These are phyloP conservation scores for Himalopsyche phryganea DNA, from an alignment of 1,140 invertebrate genomes.

Conservation along the genomic window DNA sequence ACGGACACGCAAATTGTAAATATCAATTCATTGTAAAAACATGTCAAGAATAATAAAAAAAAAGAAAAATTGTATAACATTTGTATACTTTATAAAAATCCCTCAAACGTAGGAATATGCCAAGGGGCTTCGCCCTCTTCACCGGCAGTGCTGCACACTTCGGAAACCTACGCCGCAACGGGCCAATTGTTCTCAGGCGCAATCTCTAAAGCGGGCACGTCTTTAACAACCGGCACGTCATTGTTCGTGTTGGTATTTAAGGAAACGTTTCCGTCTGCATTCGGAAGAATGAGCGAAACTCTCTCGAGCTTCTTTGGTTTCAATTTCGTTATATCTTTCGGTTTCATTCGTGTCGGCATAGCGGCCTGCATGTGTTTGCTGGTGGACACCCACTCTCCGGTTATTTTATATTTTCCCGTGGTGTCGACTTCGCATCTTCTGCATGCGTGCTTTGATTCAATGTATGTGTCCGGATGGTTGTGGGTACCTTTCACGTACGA, in stretches of 20 bases:
- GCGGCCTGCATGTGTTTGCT: not conserved
- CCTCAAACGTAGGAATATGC: slow-evolving; percentile 26
- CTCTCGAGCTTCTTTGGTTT: slow-evolving; percentile 4
- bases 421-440: slow-evolving; percentile 49
- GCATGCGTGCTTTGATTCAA: slow-evolving; percentile 47
- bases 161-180: not conserved
- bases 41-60: no score
- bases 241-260: slow-evolving; percentile 5
- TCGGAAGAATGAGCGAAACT: slow-evolving; percentile 1
- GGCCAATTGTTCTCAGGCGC: not conserved
- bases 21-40: no score
- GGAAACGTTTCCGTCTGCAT: not conserved
- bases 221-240: not conserved
- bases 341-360: slow-evolving; percentile 9
- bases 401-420: slow-evolving; percentile 51
- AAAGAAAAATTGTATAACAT: no score
- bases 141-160: not conserved
- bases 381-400: slow-evolving; percentile 20
- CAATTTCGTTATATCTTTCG: slow-evolving; percentile 8
- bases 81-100: slow-evolving; percentile 16
- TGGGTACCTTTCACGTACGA: slow-evolving; percentile 49
- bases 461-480: slow-evolving; percentile 49
- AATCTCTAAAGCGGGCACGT: not conserved
- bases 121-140: slow-evolving; percentile 11
- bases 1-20: no score